Conservation (phyloP, 2,113 vertebrate genomes). For the Pyrgilauda ruficollis region DNA sequence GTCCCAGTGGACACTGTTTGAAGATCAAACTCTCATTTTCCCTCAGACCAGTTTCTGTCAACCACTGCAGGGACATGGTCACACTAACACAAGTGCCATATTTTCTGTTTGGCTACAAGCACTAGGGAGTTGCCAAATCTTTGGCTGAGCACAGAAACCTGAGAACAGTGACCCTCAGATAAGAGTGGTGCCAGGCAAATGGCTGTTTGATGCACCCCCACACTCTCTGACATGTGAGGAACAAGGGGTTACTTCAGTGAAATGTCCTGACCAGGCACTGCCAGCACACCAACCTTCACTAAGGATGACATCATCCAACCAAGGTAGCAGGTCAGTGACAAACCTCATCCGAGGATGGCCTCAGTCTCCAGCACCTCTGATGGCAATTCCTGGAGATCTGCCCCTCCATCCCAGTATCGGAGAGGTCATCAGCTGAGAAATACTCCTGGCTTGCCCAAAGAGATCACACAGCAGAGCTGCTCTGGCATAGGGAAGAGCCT, state of each 20-base stretch:
- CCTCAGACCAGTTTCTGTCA: not conserved
- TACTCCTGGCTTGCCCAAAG: not conserved
- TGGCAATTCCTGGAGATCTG: not conserved
- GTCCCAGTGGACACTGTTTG: not conserved
- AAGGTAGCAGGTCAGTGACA: not conserved
- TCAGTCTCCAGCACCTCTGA: not conserved
- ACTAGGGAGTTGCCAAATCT: not conserved
- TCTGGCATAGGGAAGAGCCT: not conserved
- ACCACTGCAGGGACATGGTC: not conserved
- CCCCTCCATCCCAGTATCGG: not conserved
- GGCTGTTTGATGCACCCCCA: not conserved
- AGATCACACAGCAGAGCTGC: not conserved
- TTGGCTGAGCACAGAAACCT: not conserved
- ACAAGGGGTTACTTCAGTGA: not conserved
- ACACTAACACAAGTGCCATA: not conserved
- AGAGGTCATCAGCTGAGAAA: not conserved
- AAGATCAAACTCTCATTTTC: not conserved
- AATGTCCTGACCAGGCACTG: not conserved
- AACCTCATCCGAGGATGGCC: not conserved
- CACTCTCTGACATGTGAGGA: not conserved
- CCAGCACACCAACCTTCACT: not conserved
- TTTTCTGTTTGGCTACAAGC: slow-evolving; percentile 16
- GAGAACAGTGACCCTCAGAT: slow-evolving; percentile 29
- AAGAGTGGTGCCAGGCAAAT: not conserved
- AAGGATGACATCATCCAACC: not conserved